Evolutionary conservation across 2,888 invertebrate genomes (phyloP).

Genomic region (Papilio gigon): DNA sequence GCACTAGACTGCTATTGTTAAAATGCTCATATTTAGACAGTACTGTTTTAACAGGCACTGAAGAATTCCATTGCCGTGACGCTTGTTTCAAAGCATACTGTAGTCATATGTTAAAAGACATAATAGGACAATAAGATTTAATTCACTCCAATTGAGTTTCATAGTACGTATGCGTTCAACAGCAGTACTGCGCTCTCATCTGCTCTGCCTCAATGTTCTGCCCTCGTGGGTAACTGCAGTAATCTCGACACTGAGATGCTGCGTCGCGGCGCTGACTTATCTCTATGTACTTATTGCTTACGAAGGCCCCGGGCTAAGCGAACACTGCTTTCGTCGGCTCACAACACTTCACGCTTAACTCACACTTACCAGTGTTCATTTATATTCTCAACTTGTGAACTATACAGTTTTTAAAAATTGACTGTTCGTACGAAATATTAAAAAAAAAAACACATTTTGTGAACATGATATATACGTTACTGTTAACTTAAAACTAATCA

Average conservation of each 20-base stretch:
- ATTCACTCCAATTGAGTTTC: neutral
- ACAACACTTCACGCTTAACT: conserved; percentile 48
- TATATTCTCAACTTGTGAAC: neutral
- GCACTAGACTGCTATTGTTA: neutral
- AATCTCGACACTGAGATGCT: conserved; percentile 52
- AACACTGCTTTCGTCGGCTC: conserved; percentile 58
- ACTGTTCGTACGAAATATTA: too few relatives aligned
- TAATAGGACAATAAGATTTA: too few relatives aligned
- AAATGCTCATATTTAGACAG: too few relatives aligned
- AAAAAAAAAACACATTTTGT: too few relatives aligned
- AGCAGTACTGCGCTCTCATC: neutral
- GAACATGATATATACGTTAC: too few relatives aligned
- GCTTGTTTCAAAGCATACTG: too few relatives aligned
- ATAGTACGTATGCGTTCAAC: neutral
- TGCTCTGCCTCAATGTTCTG: neutral
- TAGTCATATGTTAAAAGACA: too few relatives aligned
- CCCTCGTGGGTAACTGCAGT: conserved; percentile 25
- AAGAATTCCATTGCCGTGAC: too few relatives aligned
- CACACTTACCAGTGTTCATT: conserved; percentile 14
- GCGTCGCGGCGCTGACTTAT: conserved; percentile 48
- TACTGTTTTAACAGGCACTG: too few relatives aligned
- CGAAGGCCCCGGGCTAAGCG: conserved; percentile 50
- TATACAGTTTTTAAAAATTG: too few relatives aligned
- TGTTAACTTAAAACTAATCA: too few relatives aligned
- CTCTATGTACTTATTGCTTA: conserved; percentile 47